A percentile compares a stretch with the other conserved stretches of the same genome.
These are phyloP conservation scores for Lepus timidus DNA, from an alignment of 2,113 vertebrate species.

Conservation along the genomic window DNA sequence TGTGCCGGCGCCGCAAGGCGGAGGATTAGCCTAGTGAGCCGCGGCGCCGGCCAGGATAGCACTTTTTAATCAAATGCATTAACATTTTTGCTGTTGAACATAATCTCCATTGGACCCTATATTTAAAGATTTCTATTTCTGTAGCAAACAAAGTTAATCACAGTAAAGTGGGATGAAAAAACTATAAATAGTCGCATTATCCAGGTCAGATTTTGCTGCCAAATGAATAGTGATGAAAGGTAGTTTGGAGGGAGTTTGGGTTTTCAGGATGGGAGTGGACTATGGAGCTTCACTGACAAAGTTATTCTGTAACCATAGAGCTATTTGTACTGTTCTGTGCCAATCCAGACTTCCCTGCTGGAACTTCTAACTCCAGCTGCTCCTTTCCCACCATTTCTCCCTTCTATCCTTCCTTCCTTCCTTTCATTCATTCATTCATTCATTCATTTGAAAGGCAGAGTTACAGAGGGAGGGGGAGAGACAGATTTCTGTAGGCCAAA, in stretches of 20 bases:
- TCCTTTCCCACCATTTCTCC: neutral
- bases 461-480: no score
- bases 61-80: neutral
- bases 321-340: neutral
- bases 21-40: no score
- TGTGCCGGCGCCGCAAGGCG: no score
- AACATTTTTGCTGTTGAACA: neutral
- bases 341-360: neutral
- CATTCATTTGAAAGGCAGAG: no score
- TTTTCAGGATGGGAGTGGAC: neutral
- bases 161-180: neutral
- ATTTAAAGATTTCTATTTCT: slow-evolving; percentile 38
- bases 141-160: slow-evolving; percentile 5
- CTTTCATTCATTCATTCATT: no score
- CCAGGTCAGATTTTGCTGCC: neutral
- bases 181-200: neutral
- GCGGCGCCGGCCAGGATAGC: neutral
- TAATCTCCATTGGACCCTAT: neutral
- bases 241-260: neutral
- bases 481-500: no score
- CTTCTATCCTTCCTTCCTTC: no score
- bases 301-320: neutral
- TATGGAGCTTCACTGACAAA: neutral
- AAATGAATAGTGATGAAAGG: neutral
- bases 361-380: neutral